A percentile compares a stretch with the other conserved stretches of the same genome.
Evolutionary conservation across 2,888 invertebrate genomes (phyloP).

Genomic region (Coelinius sp.): DNA sequence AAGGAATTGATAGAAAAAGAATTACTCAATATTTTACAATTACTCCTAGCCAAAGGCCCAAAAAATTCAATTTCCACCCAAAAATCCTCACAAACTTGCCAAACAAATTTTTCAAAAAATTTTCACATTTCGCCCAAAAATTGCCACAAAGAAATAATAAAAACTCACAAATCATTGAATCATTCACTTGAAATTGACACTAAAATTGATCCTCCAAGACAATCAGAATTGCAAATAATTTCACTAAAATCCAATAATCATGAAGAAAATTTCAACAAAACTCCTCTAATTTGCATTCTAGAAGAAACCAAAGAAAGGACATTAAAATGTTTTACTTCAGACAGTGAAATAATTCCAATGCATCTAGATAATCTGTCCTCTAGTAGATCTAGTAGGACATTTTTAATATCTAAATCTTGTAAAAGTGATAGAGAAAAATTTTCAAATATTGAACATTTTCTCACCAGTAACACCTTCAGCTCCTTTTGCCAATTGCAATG

Average conservation of each 20-base stretch:
- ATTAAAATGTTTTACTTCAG: background rate
- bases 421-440: background rate
- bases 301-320: background rate
- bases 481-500: background rate
- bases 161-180: too few relatives aligned
- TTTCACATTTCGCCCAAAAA: too few relatives aligned
- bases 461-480: background rate
- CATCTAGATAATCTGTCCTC: background rate
- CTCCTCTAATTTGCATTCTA: background rate
- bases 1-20: background rate
- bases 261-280: background rate
- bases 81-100: background rate
- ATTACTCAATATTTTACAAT: background rate
- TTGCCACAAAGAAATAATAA: too few relatives aligned
- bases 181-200: too few relatives aligned
- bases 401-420: background rate
- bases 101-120: too few relatives aligned
- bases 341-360: background rate
- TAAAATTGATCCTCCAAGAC: too few relatives aligned
- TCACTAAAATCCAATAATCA: background rate
- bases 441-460: conserved; percentile 13
- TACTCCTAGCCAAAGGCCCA: background rate
- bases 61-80: background rate
- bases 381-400: conserved; percentile 18
- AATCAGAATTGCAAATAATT: too few relatives aligned